Conservation (phyloP, 2,888 invertebrate species). For the Drepana falcataria region DNA sequence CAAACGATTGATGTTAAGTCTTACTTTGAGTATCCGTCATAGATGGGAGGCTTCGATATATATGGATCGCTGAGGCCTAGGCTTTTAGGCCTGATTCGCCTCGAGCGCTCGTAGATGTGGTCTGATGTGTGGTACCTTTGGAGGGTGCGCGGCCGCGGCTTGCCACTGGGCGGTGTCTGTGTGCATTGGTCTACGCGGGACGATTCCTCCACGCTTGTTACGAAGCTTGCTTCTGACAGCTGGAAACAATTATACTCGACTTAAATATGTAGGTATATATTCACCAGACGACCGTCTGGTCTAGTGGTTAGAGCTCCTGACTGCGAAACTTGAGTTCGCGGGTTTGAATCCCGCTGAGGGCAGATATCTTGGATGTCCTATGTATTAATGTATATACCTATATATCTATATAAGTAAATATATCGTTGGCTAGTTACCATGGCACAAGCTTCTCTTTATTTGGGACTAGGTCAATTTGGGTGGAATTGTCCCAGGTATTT, state of each 20-base stretch:
- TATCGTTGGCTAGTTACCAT: too few relatives aligned
- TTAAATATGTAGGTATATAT: too few relatives aligned
- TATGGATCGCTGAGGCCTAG: conserved; percentile 61
- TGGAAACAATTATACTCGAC: not conserved
- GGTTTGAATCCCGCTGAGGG: too few relatives aligned
- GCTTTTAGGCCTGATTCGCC: conserved; percentile 42
- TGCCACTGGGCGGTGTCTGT: conserved; percentile 69
- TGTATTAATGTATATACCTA: too few relatives aligned
- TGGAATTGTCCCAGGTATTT: too few relatives aligned
- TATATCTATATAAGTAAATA: too few relatives aligned
- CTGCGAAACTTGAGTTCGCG: too few relatives aligned
- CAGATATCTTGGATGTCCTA: too few relatives aligned
- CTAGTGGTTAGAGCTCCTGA: too few relatives aligned
- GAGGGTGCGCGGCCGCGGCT: conserved; percentile 65
- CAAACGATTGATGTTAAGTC: conserved; percentile 21
- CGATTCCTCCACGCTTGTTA: conserved; percentile 67
- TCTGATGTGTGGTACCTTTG: conserved; percentile 78
- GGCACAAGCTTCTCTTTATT: too few relatives aligned
- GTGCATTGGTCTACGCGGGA: conserved; percentile 66
- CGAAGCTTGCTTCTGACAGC: conserved; percentile 60
- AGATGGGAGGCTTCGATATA: conserved; percentile 59
- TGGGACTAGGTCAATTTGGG: too few relatives aligned
- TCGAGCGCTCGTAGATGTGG: conserved; percentile 50
- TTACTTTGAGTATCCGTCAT: conserved; percentile 66
- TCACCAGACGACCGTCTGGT: too few relatives aligned